Conservation (phyloP, 2,113 vertebrate species). For the Crotalus helleri region DNA sequence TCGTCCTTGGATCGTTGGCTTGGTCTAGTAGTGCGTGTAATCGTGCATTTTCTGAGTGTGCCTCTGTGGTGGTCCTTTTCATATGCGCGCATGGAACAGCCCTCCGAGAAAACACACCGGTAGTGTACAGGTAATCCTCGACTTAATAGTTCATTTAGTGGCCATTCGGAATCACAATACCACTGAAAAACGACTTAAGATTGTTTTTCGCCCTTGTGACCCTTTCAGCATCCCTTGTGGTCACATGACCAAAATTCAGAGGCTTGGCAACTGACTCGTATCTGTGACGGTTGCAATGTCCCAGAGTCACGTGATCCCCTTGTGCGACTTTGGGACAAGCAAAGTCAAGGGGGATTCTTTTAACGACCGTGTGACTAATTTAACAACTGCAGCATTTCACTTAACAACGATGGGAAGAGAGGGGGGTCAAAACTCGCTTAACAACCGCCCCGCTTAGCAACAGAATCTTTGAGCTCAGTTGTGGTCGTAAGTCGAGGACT, state of each 20-base stretch:
- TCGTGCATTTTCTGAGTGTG: not conserved
- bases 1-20: not conserved
- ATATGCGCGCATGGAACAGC: rapidly evolving
- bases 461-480: not conserved
- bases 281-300: not conserved
- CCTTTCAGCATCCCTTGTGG: not conserved
- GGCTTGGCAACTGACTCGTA: not conserved
- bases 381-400: rapidly evolving
- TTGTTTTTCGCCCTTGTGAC: not conserved
- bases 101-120: not conserved
- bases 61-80: no score
- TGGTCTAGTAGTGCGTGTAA: not conserved
- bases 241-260: not conserved
- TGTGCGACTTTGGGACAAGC: not conserved
- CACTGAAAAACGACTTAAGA: not conserved
- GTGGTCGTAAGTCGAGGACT: not conserved
- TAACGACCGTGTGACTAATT: rapidly evolving
- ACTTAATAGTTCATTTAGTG: not conserved
- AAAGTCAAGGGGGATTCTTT: not conserved
- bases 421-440: not conserved
- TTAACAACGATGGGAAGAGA: not conserved
- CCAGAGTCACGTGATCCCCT: not conserved
- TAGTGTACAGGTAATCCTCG: not conserved
- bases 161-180: not conserved
- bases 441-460: not conserved